Percentiles rank a stretch among this genome's conserved stretches.
Evolutionary conservation across 1,140 invertebrate species (phyloP).

Genomic region (Trachelipus rathkii): DNA sequence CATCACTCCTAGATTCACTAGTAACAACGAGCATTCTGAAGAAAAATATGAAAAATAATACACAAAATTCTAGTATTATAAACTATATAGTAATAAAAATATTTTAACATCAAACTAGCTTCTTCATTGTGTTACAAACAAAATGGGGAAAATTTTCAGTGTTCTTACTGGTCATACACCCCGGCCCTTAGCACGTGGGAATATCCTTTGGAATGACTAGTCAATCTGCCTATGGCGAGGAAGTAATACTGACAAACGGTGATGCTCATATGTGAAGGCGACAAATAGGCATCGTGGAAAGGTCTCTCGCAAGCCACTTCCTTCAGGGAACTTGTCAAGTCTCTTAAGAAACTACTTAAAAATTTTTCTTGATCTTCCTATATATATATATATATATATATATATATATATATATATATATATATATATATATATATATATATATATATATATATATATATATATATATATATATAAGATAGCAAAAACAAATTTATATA

Average conservation of each 20-base stretch:
- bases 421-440: no score
- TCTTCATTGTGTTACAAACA: not conserved
- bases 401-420: no score
- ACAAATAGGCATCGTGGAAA: conserved; percentile 81
- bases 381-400: conserved; percentile 17
- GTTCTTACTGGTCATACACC: conserved; percentile 66
- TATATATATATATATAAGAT: no score
- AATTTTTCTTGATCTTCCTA: conserved; percentile 56
- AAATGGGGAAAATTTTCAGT: not conserved
- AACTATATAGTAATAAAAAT: not conserved
- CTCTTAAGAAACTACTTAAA: conserved; percentile 71
- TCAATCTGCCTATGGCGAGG: conserved; percentile 80
- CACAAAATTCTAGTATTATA: conserved; percentile 51
- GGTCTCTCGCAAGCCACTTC: conserved; percentile 67
- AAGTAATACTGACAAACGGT: conserved; percentile 91
- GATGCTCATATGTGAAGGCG: conserved; percentile 76
- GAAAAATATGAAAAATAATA: conserved; percentile 26
- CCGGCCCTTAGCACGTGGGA: conserved; percentile 67
- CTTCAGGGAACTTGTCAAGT: conserved; percentile 70
- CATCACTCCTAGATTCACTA: conserved; percentile 76
- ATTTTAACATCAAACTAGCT: not conserved
- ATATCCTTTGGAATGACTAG: conserved; percentile 66
- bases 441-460: no score
- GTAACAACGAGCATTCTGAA: conserved; percentile 71
- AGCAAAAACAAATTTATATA: no score